Percentiles rank a stretch among this genome's conserved stretches.
phyloP scores from a whole-genome alignment of 2,797 vertebrate species.

The Eulemur albifrons region DNA sequence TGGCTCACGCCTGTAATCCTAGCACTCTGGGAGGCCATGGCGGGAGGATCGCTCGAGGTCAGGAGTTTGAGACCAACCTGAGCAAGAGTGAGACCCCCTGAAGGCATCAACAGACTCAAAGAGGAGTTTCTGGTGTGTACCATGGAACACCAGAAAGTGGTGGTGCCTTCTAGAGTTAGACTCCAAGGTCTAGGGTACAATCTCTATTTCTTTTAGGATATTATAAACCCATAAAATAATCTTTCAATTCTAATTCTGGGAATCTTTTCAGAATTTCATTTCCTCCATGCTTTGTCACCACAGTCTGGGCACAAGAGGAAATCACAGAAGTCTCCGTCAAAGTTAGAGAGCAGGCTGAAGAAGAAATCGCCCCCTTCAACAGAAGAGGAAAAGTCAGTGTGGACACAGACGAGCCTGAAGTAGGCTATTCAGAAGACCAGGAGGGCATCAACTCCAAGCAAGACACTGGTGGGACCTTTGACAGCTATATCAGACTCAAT shows the following conservation, averaged over 20 bases:
- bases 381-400: too few species aligned
- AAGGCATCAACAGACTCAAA: background rate
- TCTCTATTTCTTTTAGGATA: background rate
- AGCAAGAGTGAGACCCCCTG: background rate
- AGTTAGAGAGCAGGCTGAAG: background rate
- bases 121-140: background rate
- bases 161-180: background rate
- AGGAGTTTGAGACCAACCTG: too few species aligned
- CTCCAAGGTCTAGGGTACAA: background rate
- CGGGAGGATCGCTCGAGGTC: too few species aligned
- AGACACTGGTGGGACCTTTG: background rate
- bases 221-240: background rate
- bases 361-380: background rate
- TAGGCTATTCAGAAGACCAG: background rate
- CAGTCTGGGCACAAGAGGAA: background rate
- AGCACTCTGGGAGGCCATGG: too few species aligned
- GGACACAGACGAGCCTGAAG: background rate
- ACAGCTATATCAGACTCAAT: accelerated
- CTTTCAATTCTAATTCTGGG: background rate
- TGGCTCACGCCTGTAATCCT: too few species aligned
- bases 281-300: background rate
- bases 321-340: background rate
- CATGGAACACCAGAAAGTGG: background rate
- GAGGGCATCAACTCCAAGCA: background rate
- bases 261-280: background rate